phyloP scores from a whole-genome alignment of 2,888 invertebrate species.

The Altica lythri region DNA sequence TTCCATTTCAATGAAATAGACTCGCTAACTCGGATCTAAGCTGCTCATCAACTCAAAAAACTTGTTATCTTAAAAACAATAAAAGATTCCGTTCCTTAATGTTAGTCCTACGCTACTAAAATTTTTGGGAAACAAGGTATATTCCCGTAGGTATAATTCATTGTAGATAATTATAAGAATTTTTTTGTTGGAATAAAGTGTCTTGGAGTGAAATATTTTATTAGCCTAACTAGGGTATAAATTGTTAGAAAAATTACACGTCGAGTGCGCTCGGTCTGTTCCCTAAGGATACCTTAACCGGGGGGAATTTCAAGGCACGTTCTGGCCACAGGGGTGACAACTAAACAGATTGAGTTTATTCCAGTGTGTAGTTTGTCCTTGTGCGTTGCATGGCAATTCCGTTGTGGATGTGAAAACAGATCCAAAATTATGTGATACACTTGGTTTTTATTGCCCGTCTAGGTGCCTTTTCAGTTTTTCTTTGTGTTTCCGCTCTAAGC shows the following conservation, averaged over 20 bases:
- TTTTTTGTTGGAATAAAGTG: too few relatives aligned
- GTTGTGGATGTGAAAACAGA: conserved; percentile 18
- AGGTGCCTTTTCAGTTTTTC: conserved; percentile 18
- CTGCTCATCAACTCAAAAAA: too few relatives aligned
- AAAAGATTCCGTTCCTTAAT: too few relatives aligned
- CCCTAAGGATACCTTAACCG: conserved; percentile 39
- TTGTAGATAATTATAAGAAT: too few relatives aligned
- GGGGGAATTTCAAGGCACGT: conserved; percentile 44
- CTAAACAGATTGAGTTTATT: conserved; percentile 50
- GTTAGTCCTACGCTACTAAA: too few relatives aligned
- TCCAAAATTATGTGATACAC: conserved; percentile 34
- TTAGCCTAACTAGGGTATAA: conserved; percentile 15
- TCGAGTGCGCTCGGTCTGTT: conserved; percentile 3
- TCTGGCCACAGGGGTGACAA: conserved; percentile 45
- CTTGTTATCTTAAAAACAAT: too few relatives aligned
- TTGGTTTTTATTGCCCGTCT: conserved; percentile 28
- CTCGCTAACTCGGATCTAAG: too few relatives aligned
- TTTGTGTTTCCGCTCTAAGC: not conserved
- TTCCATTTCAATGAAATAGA: too few relatives aligned
- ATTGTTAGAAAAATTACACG: conserved; percentile 17
- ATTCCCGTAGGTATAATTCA: too few relatives aligned
- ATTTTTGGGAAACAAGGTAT: too few relatives aligned
- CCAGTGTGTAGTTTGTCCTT: conserved; percentile 33
- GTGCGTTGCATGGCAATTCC: conserved; percentile 25
- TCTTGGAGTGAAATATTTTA: conserved; percentile 11